Percentiles rank a stretch among this genome's conserved stretches.
phyloP scores from a whole-genome alignment of 2,797 vertebrate species.

The Champsocephalus gunnari region DNA sequence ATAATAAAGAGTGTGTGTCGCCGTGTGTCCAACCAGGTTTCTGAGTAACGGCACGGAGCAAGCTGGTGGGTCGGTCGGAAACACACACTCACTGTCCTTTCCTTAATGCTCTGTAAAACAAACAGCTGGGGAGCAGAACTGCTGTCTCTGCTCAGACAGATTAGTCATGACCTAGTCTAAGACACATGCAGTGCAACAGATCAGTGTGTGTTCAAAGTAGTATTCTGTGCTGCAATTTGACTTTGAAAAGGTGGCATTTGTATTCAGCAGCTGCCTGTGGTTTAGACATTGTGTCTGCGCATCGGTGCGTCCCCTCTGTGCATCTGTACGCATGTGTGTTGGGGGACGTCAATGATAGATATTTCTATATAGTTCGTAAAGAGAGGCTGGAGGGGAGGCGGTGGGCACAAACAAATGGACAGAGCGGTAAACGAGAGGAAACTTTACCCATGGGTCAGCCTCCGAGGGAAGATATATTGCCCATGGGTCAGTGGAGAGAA shows the following conservation, averaged over 20 bases:
- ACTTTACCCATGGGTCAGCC: conserved; percentile 85
- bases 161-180: conserved; percentile 61
- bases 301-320: neutral
- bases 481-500: conserved; percentile 85
- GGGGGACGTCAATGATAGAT: conserved; percentile 29
- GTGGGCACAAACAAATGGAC: conserved; percentile 85
- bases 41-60: conserved; percentile 52
- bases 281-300: conserved; percentile 18
- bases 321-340: conserved; percentile 1
- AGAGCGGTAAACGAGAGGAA: conserved; percentile 83
- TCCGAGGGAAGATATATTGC: conserved; percentile 84
- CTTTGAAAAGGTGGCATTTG: neutral
- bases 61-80: conserved; percentile 30
- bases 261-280: conserved; percentile 2
- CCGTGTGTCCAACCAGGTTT: conserved; percentile 37
- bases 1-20: conserved; percentile 32
- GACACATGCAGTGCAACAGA: conserved; percentile 38
- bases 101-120: conserved; percentile 49
- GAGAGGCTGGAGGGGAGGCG: conserved; percentile 66
- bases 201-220: conserved; percentile 19
- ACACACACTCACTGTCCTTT: conserved; percentile 11
- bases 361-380: conserved; percentile 71
- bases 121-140: conserved; percentile 54
- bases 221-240: conserved; percentile 12
- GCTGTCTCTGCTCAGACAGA: conserved; percentile 58